Evolutionary conservation across 2,797 vertebrate genomes (phyloP).

Genomic region (Megaceryle alcyon): DNA sequence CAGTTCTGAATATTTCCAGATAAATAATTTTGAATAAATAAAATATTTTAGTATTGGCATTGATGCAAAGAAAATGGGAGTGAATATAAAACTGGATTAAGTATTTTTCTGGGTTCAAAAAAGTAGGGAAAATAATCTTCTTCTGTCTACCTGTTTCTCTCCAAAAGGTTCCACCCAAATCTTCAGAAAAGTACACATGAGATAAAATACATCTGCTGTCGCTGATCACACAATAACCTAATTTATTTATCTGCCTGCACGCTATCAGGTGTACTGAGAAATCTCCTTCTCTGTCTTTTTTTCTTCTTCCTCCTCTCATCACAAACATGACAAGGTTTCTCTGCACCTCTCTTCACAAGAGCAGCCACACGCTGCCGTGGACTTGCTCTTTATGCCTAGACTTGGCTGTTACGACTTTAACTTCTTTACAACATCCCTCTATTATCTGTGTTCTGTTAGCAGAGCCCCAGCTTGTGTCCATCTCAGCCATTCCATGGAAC

Average conservation of each 20-base stretch:
- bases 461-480: not conserved
- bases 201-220: not conserved
- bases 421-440: not conserved
- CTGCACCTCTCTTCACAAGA: not conserved
- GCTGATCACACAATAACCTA: not conserved
- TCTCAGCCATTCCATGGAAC: not conserved
- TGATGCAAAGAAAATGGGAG: not conserved
- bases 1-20: not conserved
- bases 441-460: not conserved
- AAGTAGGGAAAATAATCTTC: not conserved
- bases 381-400: not conserved
- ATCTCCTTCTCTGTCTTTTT: not conserved
- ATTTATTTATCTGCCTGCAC: not conserved
- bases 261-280: not conserved
- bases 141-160: not conserved
- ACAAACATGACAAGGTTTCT: not conserved
- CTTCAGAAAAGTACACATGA: not conserved
- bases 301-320: not conserved
- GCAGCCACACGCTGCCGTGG: not conserved
- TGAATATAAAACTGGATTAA: not conserved
- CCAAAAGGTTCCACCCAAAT: not conserved
- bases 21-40: not conserved
- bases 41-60: not conserved
- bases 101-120: not conserved
- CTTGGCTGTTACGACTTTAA: fast-evolving